Evolutionary conservation across 1,140 invertebrate genomes (phyloP).

Genomic region (Cyrtorhinus lividipennis): DNA sequence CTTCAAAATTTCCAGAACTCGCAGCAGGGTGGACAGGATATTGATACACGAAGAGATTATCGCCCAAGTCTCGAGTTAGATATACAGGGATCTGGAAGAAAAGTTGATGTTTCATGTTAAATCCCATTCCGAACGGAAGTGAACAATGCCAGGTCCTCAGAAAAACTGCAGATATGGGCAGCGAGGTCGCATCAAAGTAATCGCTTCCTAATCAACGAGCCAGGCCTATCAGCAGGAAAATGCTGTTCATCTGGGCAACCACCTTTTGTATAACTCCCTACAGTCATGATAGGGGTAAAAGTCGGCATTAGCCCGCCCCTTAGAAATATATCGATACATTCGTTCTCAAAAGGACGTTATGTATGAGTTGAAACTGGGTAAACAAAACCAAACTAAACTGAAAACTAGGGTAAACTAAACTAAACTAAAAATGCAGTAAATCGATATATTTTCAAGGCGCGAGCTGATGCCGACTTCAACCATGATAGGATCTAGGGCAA

Average conservation of each 20-base stretch:
- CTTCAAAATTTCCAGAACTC: conserved; percentile 30
- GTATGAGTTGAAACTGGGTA: too few relatives aligned
- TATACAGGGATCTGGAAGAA: conserved; percentile 63
- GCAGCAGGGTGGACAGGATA: conserved; percentile 54
- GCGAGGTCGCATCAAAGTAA: neutral
- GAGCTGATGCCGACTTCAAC: too few relatives aligned
- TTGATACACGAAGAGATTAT: conserved; percentile 64
- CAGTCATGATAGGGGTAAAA: too few relatives aligned
- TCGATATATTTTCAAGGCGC: too few relatives aligned
- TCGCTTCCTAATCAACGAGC: neutral
- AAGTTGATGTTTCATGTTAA: neutral
- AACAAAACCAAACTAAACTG: too few relatives aligned
- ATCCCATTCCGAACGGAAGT: neutral
- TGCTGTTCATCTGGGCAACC: neutral
- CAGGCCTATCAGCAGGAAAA: neutral
- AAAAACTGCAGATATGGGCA: neutral
- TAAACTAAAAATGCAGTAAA: too few relatives aligned
- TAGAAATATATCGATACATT: too few relatives aligned
- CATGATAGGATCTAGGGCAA: too few relatives aligned
- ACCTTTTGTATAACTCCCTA: too few relatives aligned
- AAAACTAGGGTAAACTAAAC: too few relatives aligned
- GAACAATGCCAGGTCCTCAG: conserved; percentile 18
- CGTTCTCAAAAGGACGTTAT: too few relatives aligned
- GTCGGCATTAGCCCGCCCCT: too few relatives aligned
- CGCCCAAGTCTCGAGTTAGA: conserved; percentile 56